These are phyloP conservation scores for Aurelia aurita DNA, from an alignment of 30 jellyfish, hydroid and myxozoan species.

Conservation along the genomic window DNA sequence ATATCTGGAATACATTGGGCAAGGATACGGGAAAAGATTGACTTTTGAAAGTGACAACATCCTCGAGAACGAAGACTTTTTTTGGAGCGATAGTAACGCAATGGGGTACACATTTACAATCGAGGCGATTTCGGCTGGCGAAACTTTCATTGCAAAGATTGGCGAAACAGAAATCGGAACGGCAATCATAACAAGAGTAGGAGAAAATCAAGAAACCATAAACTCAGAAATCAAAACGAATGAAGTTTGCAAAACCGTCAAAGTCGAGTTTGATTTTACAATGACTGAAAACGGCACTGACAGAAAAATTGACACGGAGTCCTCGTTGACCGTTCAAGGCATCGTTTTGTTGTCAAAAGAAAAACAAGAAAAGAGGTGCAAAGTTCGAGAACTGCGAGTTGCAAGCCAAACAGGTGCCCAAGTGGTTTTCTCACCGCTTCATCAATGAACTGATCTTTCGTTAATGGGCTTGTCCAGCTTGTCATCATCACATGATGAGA, in stretches of 20 bases:
- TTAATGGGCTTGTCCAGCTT: slow-evolving; percentile 37
- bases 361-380: slow-evolving; percentile 22
- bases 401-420: neutral
- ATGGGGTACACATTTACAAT: slow-evolving; percentile 76
- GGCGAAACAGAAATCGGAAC: slow-evolving; percentile 38
- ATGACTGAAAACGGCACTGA: slow-evolving; percentile 6
- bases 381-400: slow-evolving; percentile 13
- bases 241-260: slow-evolving; percentile 52
- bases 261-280: slow-evolving; percentile 50
- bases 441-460: neutral
- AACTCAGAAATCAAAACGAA: slow-evolving; percentile 23
- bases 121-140: slow-evolving; percentile 46
- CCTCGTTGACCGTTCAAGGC: slow-evolving; percentile 10
- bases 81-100: slow-evolving; percentile 83
- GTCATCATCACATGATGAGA: neutral
- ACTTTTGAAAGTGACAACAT: slow-evolving; percentile 68
- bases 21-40: slow-evolving; percentile 79
- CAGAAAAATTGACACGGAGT: neutral
- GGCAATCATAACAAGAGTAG: slow-evolving; percentile 42
- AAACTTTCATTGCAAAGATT: slow-evolving; percentile 37
- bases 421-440: slow-evolving; percentile 21
- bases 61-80: slow-evolving; percentile 66
- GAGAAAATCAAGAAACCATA: slow-evolving; percentile 43
- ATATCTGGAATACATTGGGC: slow-evolving; percentile 69
- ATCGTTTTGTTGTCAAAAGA: slow-evolving; percentile 39